Conservation (phyloP, 1,140 invertebrate species). For the Drosophila guanche region DNA sequence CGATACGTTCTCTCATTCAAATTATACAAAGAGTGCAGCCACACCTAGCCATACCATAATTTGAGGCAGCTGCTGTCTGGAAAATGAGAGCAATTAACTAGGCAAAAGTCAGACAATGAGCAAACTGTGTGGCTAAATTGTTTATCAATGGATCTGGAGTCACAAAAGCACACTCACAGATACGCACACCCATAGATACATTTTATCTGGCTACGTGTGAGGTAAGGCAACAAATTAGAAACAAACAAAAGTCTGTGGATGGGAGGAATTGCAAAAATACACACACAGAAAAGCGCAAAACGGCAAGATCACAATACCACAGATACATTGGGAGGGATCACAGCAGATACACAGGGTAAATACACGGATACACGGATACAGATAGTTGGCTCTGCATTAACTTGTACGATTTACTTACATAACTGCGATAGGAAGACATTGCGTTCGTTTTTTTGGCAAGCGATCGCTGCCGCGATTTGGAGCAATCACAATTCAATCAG, state of each 20-base stretch:
- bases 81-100: constrained; percentile 45
- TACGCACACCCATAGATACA: constrained; percentile 25
- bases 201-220: constrained; percentile 14
- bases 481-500: constrained; percentile 29
- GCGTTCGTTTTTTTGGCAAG: constrained; percentile 56
- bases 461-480: constrained; percentile 10
- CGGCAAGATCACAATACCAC: constrained; percentile 14
- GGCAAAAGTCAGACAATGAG: constrained; percentile 43
- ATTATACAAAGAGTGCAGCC: constrained; percentile 6
- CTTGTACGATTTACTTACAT: constrained; percentile 70
- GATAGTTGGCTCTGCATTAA: constrained; percentile 56
- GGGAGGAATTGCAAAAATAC: constrained; percentile 49
- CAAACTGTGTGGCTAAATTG: constrained; percentile 45
- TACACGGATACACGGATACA: constrained; percentile 26
- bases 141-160: constrained; percentile 57
- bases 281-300: constrained; percentile 34
- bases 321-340: constrained; percentile 3
- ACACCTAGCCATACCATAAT: constrained; percentile 36
- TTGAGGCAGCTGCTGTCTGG: constrained; percentile 15
- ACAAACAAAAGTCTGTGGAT: constrained; percentile 48
- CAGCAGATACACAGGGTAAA: constrained; percentile 12
- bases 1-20: constrained; percentile 9
- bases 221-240: constrained; percentile 54
- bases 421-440: constrained; percentile 83
- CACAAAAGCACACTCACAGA: constrained; percentile 11